These are phyloP conservation scores for Drosophila flavopinicola DNA, from an alignment of 2,888 invertebrate genomes.

Conservation along the genomic window DNA sequence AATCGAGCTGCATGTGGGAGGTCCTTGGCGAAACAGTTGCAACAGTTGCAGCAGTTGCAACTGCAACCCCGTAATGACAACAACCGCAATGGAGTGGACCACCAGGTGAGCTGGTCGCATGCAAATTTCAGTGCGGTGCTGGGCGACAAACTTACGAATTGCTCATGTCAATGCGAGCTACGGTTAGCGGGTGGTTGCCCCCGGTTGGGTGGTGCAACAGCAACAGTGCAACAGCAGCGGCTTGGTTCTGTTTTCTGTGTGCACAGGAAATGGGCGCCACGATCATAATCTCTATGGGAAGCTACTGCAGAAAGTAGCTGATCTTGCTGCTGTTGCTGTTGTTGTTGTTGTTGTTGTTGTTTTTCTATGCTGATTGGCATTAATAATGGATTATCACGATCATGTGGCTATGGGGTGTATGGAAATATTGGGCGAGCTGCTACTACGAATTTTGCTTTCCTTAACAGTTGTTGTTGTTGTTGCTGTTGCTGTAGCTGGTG, in stretches of 20 bases:
- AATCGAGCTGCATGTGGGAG: slow-evolving; percentile 75
- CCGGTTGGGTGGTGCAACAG: slow-evolving; percentile 52
- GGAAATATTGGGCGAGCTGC: slow-evolving; percentile 80
- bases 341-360: slow-evolving; percentile 21
- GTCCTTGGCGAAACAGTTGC: slow-evolving; percentile 58
- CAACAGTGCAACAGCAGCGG: slow-evolving; percentile 6
- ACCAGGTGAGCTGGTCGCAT: slow-evolving; percentile 69
- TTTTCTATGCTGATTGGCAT: slow-evolving; percentile 84
- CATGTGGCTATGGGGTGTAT: slow-evolving; percentile 64
- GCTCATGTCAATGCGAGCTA: slow-evolving; percentile 68
- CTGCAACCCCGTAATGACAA: slow-evolving; percentile 68
- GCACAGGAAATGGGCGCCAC: slow-evolving; percentile 66
- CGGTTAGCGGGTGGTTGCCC: slow-evolving; percentile 59
- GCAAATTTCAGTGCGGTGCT: slow-evolving; percentile 65
- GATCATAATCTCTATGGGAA: slow-evolving; percentile 78
- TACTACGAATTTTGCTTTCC: slow-evolving; percentile 50
- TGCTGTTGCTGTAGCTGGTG: slow-evolving; percentile 15
- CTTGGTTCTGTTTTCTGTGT: neutral
- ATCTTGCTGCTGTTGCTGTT: slow-evolving; percentile 37
- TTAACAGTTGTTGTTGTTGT: slow-evolving; percentile 42
- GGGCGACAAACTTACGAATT: slow-evolving; percentile 84
- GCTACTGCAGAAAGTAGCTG: slow-evolving; percentile 43
- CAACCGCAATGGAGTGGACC: slow-evolving; percentile 69
- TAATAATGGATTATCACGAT: slow-evolving; percentile 85
- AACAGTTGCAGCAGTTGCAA: slow-evolving; percentile 21